A percentile compares a stretch with the other conserved stretches of the same genome.
Conservation (phyloP, 1,140 invertebrate species). For the Venustaconcha ellipsiformis region DNA sequence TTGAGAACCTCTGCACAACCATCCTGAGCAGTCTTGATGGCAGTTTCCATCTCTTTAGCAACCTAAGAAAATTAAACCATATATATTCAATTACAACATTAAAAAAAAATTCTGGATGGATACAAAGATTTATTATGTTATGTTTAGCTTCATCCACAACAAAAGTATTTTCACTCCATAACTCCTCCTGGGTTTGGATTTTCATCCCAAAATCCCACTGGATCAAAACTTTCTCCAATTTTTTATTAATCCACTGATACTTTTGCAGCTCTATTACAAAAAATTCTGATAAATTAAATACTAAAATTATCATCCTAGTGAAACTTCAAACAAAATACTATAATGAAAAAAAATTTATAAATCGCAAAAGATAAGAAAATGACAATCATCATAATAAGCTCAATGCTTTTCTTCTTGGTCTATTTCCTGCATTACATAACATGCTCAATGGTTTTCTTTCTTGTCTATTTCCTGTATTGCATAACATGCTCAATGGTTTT, state of each 20-base stretch:
- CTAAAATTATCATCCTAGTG: no score
- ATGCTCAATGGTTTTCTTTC: no score
- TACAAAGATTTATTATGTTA: not conserved
- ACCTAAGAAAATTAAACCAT: conserved; percentile 43
- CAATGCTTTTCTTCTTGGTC: no score
- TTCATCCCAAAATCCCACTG: not conserved
- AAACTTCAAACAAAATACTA: no score
- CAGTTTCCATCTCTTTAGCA: conserved; percentile 46
- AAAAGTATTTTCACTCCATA: not conserved
- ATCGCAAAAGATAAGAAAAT: no score
- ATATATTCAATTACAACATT: not conserved
- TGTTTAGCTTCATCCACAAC: not conserved
- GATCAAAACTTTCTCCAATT: not conserved
- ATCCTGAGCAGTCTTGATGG: conserved; percentile 53
- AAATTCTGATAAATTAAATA: no score
- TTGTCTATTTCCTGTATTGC: no score
- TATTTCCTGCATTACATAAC: no score
- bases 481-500: no score
- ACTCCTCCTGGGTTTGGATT: not conserved
- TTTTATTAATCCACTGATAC: not conserved
- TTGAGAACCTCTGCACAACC: conserved; percentile 54
- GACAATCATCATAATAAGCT: no score
- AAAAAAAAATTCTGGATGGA: not conserved
- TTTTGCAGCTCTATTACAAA: not conserved
- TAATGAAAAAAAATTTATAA: no score